Conservation (phyloP, 2,113 vertebrate species). For the Microcebus jonahi region DNA sequence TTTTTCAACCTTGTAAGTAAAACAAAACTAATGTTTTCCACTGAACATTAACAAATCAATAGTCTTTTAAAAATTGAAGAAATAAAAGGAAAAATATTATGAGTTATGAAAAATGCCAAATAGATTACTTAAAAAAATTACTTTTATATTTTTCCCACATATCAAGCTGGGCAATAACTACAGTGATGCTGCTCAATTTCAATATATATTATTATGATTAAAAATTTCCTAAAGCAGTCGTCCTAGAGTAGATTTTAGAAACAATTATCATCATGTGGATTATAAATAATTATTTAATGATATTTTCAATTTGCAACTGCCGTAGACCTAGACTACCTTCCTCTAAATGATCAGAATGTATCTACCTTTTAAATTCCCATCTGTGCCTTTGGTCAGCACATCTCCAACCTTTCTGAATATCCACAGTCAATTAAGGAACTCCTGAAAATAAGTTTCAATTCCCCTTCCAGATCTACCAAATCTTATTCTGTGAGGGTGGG, state of each 20-base stretch:
- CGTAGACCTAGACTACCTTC: not conserved
- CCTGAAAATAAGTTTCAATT: not conserved
- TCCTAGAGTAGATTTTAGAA: not conserved
- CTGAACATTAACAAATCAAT: not conserved
- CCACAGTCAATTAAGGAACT: not conserved
- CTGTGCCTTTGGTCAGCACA: not conserved
- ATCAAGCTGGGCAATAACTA: not conserved
- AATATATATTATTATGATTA: not conserved
- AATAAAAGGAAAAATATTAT: not conserved
- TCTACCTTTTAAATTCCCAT: not conserved
- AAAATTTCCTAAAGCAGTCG: not conserved
- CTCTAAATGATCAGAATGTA: not conserved
- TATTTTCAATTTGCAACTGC: not conserved
- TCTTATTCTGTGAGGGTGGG: not conserved
- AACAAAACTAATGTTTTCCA: not conserved
- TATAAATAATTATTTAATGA: not conserved
- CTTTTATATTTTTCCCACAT: not conserved
- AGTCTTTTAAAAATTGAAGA: not conserved
- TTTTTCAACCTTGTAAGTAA: not conserved
- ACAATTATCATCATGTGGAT: not conserved
- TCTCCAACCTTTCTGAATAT: not conserved
- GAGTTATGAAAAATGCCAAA: not conserved
- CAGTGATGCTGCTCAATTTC: not conserved
- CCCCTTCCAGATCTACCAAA: not conserved
- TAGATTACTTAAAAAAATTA: slow-evolving; percentile 15